phyloP scores from a whole-genome alignment of 2,888 invertebrate species.

The Galeruca laticollis region DNA sequence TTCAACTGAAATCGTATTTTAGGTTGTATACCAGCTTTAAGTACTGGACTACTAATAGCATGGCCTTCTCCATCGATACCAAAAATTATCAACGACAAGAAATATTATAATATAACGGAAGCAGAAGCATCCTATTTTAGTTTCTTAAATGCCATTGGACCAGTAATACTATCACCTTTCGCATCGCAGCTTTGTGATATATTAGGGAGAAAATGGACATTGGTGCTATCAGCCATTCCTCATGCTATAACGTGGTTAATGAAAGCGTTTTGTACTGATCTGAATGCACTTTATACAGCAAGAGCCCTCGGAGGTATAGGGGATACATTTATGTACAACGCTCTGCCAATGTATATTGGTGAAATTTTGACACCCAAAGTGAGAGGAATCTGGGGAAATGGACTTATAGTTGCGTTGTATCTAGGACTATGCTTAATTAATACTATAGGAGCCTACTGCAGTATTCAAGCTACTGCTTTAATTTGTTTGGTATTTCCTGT shows the following conservation, averaged over 20 bases:
- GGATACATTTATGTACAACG: constrained; percentile 53
- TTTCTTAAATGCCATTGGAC: constrained; percentile 57
- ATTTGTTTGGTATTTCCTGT: constrained; percentile 72
- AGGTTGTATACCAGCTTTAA: constrained; percentile 29
- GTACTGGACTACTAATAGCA: constrained; percentile 29
- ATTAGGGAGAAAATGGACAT: constrained; percentile 56
- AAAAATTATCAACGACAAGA: constrained; percentile 55
- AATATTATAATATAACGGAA: constrained; percentile 56
- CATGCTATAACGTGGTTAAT: constrained; percentile 53
- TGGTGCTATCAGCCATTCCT: constrained; percentile 54
- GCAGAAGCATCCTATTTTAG: constrained; percentile 61
- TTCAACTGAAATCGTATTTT: not conserved
- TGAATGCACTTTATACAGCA: constrained; percentile 55
- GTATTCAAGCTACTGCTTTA: constrained; percentile 68
- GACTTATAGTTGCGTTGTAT: constrained; percentile 52
- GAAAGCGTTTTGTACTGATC: constrained; percentile 50
- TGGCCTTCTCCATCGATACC: constrained; percentile 59
- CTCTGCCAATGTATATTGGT: constrained; percentile 57
- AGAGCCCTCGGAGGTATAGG: constrained; percentile 54
- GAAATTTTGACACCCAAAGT: constrained; percentile 58
- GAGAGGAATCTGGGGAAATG: constrained; percentile 59
- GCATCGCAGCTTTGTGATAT: constrained; percentile 54
- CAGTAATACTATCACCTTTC: constrained; percentile 44
- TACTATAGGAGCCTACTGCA: constrained; percentile 70
- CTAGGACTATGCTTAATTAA: constrained; percentile 59